phyloP scores from a whole-genome alignment of 64 coral and sea anemone species.

The Porites australiensis region DNA sequence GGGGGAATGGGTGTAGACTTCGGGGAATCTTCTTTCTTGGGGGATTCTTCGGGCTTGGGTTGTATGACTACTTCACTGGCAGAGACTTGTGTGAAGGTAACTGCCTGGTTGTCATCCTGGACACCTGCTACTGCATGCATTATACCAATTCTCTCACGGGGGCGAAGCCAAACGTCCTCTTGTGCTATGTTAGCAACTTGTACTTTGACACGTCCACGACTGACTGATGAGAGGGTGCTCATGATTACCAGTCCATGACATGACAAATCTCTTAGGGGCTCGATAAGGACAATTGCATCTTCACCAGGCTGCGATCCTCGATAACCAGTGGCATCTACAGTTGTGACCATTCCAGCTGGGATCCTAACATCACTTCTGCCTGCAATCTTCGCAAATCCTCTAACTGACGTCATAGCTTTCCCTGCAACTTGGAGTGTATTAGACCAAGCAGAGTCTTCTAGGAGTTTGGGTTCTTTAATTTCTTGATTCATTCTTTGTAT shows the following conservation, averaged over 20 bases:
- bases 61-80: slow-evolving; percentile 52
- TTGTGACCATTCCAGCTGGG: slow-evolving; percentile 66
- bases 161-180: slow-evolving; percentile 58
- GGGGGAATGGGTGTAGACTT: neutral
- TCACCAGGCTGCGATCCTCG: neutral
- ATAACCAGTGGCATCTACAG: slow-evolving; percentile 67
- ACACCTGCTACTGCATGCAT: slow-evolving; percentile 45
- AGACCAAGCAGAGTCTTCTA: slow-evolving; percentile 30
- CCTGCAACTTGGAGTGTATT: neutral
- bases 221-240: neutral
- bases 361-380: slow-evolving; percentile 32
- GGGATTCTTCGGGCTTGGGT: neutral
- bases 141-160: slow-evolving; percentile 48
- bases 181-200: slow-evolving; percentile 58
- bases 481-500: neutral
- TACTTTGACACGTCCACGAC: slow-evolving; percentile 23
- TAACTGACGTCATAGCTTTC: slow-evolving; percentile 12
- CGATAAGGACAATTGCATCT: slow-evolving; percentile 20
- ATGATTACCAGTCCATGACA: neutral
- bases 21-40: neutral
- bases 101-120: neutral
- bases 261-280: slow-evolving; percentile 36
- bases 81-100: slow-evolving; percentile 41
- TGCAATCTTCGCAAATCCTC: slow-evolving; percentile 64
- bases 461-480: neutral